A percentile compares a stretch with the other conserved stretches of the same genome.
Conservation (phyloP, 2,888 invertebrate species). For the Drosophila merina region DNA sequence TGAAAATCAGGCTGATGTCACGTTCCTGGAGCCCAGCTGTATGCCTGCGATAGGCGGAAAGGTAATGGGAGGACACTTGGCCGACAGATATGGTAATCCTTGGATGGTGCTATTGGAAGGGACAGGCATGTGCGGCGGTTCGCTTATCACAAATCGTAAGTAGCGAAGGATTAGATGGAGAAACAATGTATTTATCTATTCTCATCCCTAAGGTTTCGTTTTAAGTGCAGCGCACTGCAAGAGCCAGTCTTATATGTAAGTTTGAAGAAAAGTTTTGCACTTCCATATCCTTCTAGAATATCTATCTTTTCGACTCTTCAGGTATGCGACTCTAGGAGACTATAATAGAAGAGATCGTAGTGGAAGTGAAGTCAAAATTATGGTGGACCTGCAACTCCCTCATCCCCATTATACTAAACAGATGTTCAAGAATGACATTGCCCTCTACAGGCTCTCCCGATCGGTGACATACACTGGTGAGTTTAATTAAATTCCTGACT, state of each 20-base stretch:
- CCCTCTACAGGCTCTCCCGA: background rate
- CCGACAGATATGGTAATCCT: slow-evolving; percentile 1
- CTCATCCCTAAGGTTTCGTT: background rate
- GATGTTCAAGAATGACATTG: background rate
- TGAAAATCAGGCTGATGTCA: background rate
- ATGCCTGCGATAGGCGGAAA: background rate
- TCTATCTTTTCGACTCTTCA: background rate
- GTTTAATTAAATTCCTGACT: background rate
- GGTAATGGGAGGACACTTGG: background rate
- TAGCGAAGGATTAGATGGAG: background rate
- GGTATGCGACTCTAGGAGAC: background rate
- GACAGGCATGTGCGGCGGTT: background rate
- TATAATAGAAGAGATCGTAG: background rate
- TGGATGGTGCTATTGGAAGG: slow-evolving; percentile 13
- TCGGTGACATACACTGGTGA: background rate
- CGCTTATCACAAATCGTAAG: slow-evolving; percentile 25
- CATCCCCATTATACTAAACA: background rate
- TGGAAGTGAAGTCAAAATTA: background rate
- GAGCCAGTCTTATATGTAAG: background rate
- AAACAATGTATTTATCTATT: background rate
- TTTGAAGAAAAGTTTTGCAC: background rate
- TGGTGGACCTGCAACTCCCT: background rate
- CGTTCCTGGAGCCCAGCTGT: slow-evolving; percentile 8
- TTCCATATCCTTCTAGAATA: background rate
- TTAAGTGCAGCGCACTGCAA: background rate